Evolutionary conservation across 2,113 vertebrate species (phyloP).

Genomic region (Callopanchax toddi): DNA sequence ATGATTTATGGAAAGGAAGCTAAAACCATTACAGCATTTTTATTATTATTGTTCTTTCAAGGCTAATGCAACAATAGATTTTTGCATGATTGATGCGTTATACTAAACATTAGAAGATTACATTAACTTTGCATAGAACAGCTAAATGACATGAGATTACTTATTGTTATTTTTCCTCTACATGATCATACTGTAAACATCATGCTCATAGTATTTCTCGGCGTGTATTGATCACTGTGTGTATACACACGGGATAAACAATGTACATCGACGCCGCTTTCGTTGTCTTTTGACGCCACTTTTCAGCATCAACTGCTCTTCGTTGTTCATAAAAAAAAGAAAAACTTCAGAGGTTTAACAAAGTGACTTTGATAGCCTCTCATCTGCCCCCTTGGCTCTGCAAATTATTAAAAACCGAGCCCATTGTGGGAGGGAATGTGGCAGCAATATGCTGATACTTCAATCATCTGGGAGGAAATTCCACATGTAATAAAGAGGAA

Average conservation of each 20-base stretch:
- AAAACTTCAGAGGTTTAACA: slow-evolving; percentile 66
- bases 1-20: slow-evolving; percentile 86
- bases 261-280: slow-evolving; percentile 26
- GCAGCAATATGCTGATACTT: slow-evolving; percentile 79
- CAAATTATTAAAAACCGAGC: slow-evolving; percentile 71
- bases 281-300: slow-evolving; percentile 27
- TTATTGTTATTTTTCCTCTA: slow-evolving; percentile 81
- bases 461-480: slow-evolving; percentile 79
- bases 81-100: slow-evolving; percentile 85
- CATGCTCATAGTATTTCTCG: slow-evolving; percentile 66
- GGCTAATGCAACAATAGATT: slow-evolving; percentile 88
- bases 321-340: slow-evolving; percentile 1
- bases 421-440: slow-evolving; percentile 71
- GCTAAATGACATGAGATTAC: slow-evolving; percentile 83
- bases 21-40: slow-evolving; percentile 85
- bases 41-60: slow-evolving; percentile 88
- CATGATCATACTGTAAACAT: slow-evolving; percentile 73
- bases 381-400: slow-evolving; percentile 58
- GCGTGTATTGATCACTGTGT: slow-evolving; percentile 66
- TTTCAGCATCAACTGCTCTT: slow-evolving; percentile 34
- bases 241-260: slow-evolving; percentile 30
- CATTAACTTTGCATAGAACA: slow-evolving; percentile 85
- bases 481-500: slow-evolving; percentile 74
- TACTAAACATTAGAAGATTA: slow-evolving; percentile 86
- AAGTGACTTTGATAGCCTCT: slow-evolving; percentile 61